Evolutionary conservation across 2,113 vertebrate genomes (phyloP), one percentile per base, ranked within the genome.

Genomic region (Gymnogyps californianus): DNA sequence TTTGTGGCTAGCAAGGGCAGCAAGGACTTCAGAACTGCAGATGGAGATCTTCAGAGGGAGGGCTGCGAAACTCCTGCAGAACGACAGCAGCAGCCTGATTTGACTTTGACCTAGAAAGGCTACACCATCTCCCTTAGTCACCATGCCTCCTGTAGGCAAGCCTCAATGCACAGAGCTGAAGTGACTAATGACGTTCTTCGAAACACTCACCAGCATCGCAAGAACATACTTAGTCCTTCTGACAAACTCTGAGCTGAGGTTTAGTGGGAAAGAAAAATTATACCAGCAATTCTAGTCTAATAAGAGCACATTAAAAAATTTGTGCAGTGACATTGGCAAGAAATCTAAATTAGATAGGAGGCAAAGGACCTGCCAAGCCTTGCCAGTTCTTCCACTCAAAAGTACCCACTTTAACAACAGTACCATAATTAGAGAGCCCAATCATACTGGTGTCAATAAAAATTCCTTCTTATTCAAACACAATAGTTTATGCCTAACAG

Each of bases 41-140:
- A 65, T 21, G n/a, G 52, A 90, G 58, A 58, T 38, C 36, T 83
- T 93, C 62, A 86, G 26, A 92, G 32, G 57, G 13, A 87, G 42
- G 19, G 24, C 52, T 86, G 83, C 2, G 3, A 75, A 83, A 87
- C 51, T 90, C 93, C 31, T 59, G 76, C 89, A 89, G 38, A 90
- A 85, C 2, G 11, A 57, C 34, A 94, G 67, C 44, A 72, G 61
- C 47, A 94, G 57, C 62, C 62, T 24, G 24, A 54, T 78, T 66
- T 71, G n/a, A 92, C 4, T 6, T 59, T 89, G 93, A 92, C 83
- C 79, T 70, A 92, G 72, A 96, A 90, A 93, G 77, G 47, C 72
- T 55, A 36, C 5, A 64, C 10, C 11, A 16, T 8, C 72, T 83
- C 67, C 52, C n/a, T 70, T n/a, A 89, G 85, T 83, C 90, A 83